Evolutionary conservation across 2,888 invertebrate genomes (phyloP).

Genomic region (Listrodromus nycthemerus): DNA sequence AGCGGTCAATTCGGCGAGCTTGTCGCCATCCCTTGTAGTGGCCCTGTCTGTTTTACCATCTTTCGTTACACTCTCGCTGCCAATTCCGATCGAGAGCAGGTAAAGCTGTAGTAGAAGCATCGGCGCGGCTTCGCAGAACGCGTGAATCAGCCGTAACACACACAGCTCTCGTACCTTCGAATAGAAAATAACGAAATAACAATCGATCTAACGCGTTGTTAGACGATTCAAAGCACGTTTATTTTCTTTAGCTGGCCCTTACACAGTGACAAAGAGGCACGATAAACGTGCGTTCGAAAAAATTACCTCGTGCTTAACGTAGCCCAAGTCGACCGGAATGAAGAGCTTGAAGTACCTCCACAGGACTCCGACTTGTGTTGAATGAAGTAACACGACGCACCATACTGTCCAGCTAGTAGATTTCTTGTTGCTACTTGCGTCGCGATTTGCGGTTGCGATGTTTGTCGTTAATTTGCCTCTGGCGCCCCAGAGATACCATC

Average conservation of each 20-base stretch:
- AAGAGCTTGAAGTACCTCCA: slow-evolving; percentile 94
- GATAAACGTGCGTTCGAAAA: neutral
- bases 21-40: slow-evolving; percentile 78
- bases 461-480: slow-evolving; percentile 78
- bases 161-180: slow-evolving; percentile 86
- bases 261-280: too few relatives aligned
- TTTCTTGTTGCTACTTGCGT: slow-evolving; percentile 72
- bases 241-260: too few relatives aligned
- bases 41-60: slow-evolving; percentile 68
- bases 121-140: slow-evolving; percentile 95
- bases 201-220: neutral
- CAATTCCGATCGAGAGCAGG: slow-evolving; percentile 86
- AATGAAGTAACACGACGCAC: slow-evolving; percentile 87
- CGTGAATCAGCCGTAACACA: slow-evolving; percentile 93
- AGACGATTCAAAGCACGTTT: too few relatives aligned
- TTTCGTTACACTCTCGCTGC: slow-evolving; percentile 67
- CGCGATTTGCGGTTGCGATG: slow-evolving; percentile 68
- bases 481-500: slow-evolving; percentile 89
- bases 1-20: slow-evolving; percentile 91
- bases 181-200: too few relatives aligned
- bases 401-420: slow-evolving; percentile 79
- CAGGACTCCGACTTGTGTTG: slow-evolving; percentile 89
- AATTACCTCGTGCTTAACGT: slow-evolving; percentile 92
- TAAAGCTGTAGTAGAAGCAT: slow-evolving; percentile 94
- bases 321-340: slow-evolving; percentile 92